Base-by-base conservation (phyloP, 2,888 invertebrate species). In the Dasysyrphus albostriatus region DNA sequence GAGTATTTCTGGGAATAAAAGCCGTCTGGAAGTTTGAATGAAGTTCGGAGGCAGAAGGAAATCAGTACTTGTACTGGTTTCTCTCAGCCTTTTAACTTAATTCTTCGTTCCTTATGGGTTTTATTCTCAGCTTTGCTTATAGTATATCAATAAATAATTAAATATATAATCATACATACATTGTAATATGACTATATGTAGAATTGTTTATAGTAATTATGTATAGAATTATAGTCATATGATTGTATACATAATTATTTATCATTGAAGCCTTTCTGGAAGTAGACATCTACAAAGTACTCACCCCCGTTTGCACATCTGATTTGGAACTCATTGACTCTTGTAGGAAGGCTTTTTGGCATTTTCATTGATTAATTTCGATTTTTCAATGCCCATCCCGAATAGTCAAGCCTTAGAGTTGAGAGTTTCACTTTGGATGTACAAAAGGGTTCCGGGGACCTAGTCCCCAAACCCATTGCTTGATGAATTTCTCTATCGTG, bases 291-390 rank as follows among this genome's bases (percentile, higher is more conserved):
- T 47, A 24, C 47, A 37, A 79, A 54, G 78, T 54, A 72, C 78
- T 83, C 83, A 83, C 83, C 87, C 84, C 83, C 83, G 14, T 87
- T 87, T 83, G 87, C 65, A 87, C 87, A 79, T 39, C 54, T 16
- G 65, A 75, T 24, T 67, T 29, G 47, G 47, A 32, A 54, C 39
- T 65, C 24, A 24, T 54, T 49, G 29, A n/a, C 7, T 24, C 39
- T 69, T 39, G 14, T 34, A 69, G 78, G 75, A 9, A 63, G 67
- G 37, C 14, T 32, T 19, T 79, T 67, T 61, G 75, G 65, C 39
- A 78, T 75, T 49, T 59, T 8, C 34, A 56, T 42, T 75, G 47
- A 7, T 12, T 3, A 19, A 37, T 54, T 16, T 77, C 39, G 77
- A 70, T 61, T 70, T 29, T 16, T 37, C 44, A 47, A n/a, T 34